These are phyloP conservation scores for Pentalonia nigronervosa DNA, from an alignment of 1,140 invertebrate genomes.

Conservation along the genomic window DNA sequence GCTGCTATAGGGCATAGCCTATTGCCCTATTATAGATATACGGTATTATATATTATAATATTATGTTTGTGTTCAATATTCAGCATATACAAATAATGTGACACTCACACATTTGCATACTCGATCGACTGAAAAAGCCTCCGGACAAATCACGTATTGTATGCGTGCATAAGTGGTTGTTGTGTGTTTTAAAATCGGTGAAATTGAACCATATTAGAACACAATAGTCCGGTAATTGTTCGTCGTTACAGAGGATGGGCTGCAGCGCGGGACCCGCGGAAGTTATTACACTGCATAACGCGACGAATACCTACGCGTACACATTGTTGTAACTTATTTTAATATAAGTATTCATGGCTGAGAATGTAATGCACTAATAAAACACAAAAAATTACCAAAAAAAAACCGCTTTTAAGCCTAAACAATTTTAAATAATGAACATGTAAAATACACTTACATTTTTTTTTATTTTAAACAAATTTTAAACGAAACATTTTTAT, in stretches of 20 bases:
- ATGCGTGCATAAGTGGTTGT: background rate
- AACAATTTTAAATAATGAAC: too few species aligned
- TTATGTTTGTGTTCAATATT: background rate
- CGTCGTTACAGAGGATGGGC: background rate
- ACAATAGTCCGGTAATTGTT: slow-evolving; percentile 5
- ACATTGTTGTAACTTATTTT: background rate
- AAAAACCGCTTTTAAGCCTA: too few species aligned
- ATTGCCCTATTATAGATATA: too few species aligned
- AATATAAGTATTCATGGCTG: too few species aligned
- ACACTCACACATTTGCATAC: background rate
- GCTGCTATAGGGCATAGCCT: too few species aligned
- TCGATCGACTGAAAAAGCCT: background rate
- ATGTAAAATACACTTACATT: too few species aligned
- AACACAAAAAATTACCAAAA: too few species aligned
- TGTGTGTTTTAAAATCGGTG: slow-evolving; percentile 15
- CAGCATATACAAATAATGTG: background rate
- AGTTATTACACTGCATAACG: background rate
- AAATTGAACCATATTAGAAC: slow-evolving; percentile 17
- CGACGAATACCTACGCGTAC: background rate
- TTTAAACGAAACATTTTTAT: too few species aligned
- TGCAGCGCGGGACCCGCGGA: background rate
- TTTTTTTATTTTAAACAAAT: too few species aligned
- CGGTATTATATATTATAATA: too few species aligned
- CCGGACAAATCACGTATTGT: background rate
- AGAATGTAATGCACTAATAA: too few species aligned